Percentiles rank a stretch among this genome's conserved stretches.
These are phyloP conservation scores for Portunus trituberculatus DNA, from an alignment of 1,140 invertebrate species.

Conservation along the genomic window DNA sequence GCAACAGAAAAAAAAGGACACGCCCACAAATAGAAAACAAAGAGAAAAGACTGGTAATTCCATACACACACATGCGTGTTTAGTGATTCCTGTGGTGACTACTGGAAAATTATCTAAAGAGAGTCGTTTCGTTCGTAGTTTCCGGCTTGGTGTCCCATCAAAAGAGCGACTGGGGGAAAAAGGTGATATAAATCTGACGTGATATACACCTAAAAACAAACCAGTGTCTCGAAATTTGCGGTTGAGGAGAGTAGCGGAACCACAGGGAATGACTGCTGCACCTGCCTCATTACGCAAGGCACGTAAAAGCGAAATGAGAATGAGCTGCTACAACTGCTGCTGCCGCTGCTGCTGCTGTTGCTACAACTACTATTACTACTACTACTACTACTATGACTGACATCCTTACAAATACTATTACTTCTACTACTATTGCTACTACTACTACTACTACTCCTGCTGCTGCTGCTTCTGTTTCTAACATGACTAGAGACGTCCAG, in stretches of 20 bases:
- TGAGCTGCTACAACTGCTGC: background rate
- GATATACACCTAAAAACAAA: too few relatives aligned
- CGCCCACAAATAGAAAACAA: too few relatives aligned
- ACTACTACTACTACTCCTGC: too few relatives aligned
- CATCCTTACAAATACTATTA: too few relatives aligned
- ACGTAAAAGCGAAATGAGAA: background rate
- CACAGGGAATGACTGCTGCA: background rate
- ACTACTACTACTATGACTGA: background rate
- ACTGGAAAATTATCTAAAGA: background rate
- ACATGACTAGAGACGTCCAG: background rate
- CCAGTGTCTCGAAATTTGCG: background rate
- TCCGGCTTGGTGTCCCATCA: background rate
- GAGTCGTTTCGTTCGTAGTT: background rate
- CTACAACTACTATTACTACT: background rate
- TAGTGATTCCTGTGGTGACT: background rate
- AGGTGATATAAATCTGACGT: too few relatives aligned
- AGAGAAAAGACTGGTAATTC: too few relatives aligned
- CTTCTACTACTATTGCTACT: too few relatives aligned
- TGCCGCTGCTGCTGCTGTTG: background rate
- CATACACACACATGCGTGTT: too few relatives aligned
- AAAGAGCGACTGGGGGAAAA: too few relatives aligned
- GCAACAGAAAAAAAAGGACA: too few relatives aligned
- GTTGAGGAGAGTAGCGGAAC: background rate
- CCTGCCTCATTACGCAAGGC: background rate
- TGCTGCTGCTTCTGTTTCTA: too few relatives aligned